Evolutionary conservation across 2,113 vertebrate genomes (phyloP).

Genomic region (Psilopogon haemacephalus): DNA sequence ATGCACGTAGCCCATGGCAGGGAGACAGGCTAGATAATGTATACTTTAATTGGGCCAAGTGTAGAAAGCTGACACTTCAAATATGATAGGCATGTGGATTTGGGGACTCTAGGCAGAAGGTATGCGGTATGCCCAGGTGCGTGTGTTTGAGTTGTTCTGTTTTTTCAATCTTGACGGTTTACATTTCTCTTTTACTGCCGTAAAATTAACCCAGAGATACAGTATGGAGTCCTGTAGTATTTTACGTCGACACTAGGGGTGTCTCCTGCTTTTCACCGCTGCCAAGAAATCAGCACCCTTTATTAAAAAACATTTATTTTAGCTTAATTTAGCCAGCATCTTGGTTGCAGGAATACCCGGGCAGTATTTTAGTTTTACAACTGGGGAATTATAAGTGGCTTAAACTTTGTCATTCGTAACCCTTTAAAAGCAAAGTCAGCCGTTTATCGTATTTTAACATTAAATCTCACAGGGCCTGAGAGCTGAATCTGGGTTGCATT

Average conservation of each 20-base stretch:
- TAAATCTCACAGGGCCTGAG: neutral
- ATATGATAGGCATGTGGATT: neutral
- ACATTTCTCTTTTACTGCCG: constrained; percentile 62
- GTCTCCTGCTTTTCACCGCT: constrained; percentile 53
- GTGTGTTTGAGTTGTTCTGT: neutral
- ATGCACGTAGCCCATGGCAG: constrained; percentile 6
- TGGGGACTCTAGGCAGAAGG: neutral
- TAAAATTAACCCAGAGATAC: constrained; percentile 64
- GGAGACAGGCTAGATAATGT: neutral
- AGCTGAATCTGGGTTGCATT: neutral
- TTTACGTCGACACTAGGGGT: constrained; percentile 79
- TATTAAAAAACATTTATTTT: constrained; percentile 65
- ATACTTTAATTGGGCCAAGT: neutral
- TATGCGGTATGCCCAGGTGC: neutral
- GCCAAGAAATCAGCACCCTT: constrained; percentile 79
- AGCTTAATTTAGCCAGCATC: constrained; percentile 24
- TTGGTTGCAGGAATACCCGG: neutral
- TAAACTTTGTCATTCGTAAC: neutral
- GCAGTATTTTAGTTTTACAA: neutral
- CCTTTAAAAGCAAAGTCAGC: neutral
- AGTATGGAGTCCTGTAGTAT: constrained; percentile 74
- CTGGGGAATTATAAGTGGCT: neutral
- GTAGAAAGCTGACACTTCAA: neutral
- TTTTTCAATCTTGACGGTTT: constrained; percentile 60
- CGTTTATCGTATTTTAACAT: neutral